These are phyloP conservation scores for Speoplatyrhinus poulsoni DNA, from an alignment of 2,113 vertebrate genomes.

Conservation along the genomic window DNA sequence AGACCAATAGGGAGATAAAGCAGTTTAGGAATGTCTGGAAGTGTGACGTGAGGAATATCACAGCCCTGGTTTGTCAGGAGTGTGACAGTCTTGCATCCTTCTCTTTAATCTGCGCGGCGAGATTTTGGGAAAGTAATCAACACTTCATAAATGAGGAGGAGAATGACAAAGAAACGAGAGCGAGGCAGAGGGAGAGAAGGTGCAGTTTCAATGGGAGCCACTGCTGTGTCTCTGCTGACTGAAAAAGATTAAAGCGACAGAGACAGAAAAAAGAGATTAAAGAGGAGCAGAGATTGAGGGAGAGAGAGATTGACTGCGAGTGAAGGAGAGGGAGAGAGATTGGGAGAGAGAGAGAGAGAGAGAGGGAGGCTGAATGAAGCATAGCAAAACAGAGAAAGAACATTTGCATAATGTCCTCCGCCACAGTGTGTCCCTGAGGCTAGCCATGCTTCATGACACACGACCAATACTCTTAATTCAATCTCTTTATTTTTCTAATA, in stretches of 20 bases:
- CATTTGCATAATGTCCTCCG: conserved; percentile 99
- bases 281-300: conserved; percentile 15
- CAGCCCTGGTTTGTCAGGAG: conserved; percentile 12
- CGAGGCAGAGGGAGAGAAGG: conserved; percentile 11
- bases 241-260: conserved; percentile 66
- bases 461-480: conserved; percentile 99
- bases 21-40: conserved; percentile 24
- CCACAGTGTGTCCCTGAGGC: conserved; percentile 95
- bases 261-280: conserved; percentile 20
- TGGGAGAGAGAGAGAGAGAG: conserved; percentile 43
- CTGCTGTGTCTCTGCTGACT: conserved; percentile 65
- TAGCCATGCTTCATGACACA: conserved; percentile 94
- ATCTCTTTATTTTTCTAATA: conserved; percentile 99
- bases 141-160: conserved; percentile 38
- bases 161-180: conserved; percentile 20
- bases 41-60: conserved; percentile 12
- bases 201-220: conserved; percentile 46
- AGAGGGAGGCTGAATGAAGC: conserved; percentile 15
- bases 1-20: conserved; percentile 26
- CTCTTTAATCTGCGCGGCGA: conserved; percentile 36
- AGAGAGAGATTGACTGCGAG: conserved; percentile 33
- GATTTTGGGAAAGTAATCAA: conserved; percentile 32
- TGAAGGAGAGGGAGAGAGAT: conserved; percentile 46
- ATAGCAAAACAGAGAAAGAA: conserved; percentile 55
- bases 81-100: conserved; percentile 1